phyloP scores from a whole-genome alignment of 2,113 vertebrate genomes.

The Hippocampus mohnikei region DNA sequence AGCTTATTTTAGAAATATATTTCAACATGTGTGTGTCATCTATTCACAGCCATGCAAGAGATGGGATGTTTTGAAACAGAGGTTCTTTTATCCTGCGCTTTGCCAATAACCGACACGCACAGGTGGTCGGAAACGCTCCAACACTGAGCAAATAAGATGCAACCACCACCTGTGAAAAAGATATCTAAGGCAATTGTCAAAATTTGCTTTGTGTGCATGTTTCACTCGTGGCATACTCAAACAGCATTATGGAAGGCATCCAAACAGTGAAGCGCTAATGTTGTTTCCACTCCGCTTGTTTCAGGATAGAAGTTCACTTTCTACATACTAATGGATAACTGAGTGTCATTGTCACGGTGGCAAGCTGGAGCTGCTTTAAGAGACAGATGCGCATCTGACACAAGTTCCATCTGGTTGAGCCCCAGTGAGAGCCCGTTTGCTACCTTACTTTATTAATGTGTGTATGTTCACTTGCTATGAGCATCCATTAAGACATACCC shows the following conservation, averaged over 20 bases:
- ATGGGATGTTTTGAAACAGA: neutral
- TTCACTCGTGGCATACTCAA: neutral
- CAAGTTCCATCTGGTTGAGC: neutral
- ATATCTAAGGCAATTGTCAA: neutral
- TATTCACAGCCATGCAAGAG: neutral
- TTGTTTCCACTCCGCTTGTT: neutral
- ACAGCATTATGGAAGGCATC: neutral
- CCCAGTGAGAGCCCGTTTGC: neutral
- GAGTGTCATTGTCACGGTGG: neutral
- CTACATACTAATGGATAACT: neutral
- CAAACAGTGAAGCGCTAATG: neutral
- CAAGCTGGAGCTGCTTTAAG: neutral
- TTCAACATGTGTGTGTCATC: neutral
- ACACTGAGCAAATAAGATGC: neutral
- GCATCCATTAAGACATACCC: neutral
- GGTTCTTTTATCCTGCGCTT: neutral
- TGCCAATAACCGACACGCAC: neutral
- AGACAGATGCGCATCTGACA: neutral
- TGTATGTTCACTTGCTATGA: neutral
- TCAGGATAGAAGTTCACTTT: neutral
- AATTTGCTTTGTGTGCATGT: slow-evolving; percentile 3
- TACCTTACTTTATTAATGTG: neutral
- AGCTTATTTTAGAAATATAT: neutral
- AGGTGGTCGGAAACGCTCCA: neutral
- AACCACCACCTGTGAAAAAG: slow-evolving; percentile 1